Base-by-base conservation (phyloP, 2,797 vertebrate genomes). In the Sebastes diploproa region DNA sequence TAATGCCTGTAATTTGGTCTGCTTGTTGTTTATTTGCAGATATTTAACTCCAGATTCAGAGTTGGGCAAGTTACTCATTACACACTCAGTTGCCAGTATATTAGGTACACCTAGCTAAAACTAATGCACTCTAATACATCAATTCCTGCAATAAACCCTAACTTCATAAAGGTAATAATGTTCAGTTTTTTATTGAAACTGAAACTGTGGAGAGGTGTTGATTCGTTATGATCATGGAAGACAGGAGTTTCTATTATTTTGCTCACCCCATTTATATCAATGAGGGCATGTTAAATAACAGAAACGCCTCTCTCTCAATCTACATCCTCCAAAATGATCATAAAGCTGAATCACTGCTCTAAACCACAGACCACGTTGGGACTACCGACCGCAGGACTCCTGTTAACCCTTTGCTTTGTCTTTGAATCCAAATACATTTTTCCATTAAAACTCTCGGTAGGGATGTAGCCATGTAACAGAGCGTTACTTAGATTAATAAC, bases 351-450 rank as follows among this genome's bases (percentile, higher is more conserved):
- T 16, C 38, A 42, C 38, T 42, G 38, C 38, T 42, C 38, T 16
- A 0, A 42, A 42, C 38, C 14, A 42, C 38, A 42, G 14, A 42
- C 38, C 38, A 42, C 6, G 14, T 42, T 42, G 14, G 38, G 52
- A 55, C n/a, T 55, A 12, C n/a, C 0, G 0, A 22, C n/a, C 5
- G n/a, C 52, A n/a, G n/a, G 22, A 55, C n/a, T 55, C 52, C 38
- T 42, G 14, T 42, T 42, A 42, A 42, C 1, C 2, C 38, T 42
- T 42, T 42, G 6, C 38, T 42, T 42, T 16, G 38, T 42, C 38
- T 42, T 0, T 42, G 0, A 42, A 42, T 42, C 14, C 38, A 42
- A 42, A 42, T 42, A 1, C 0, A 42, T 16, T 0, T 16, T 42
- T 42, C 38, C 38, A 42, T 42, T 16, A 42, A 42, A 42, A 1